phyloP scores from a whole-genome alignment of 1,140 invertebrate genomes.

The Leptestheria dahalacensis region DNA sequence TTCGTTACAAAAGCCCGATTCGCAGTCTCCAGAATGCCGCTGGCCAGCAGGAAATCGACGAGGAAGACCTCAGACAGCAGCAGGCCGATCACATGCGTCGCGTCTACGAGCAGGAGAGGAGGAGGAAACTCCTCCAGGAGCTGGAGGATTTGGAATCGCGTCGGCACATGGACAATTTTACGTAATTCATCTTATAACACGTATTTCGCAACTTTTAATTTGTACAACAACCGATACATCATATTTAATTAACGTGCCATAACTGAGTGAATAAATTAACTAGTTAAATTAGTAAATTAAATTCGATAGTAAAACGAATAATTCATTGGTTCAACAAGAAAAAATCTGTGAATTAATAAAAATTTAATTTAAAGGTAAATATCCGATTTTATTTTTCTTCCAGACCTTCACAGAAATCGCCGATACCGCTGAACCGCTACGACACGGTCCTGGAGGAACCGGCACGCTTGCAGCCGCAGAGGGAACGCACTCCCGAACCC shows the following conservation, averaged over 20 bases:
- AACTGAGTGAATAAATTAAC: too few relatives aligned
- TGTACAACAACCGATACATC: too few relatives aligned
- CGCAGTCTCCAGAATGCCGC: conserved; percentile 62
- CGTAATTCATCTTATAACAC: conserved; percentile 33
- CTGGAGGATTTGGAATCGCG: conserved; percentile 78
- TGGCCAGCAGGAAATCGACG: conserved; percentile 40
- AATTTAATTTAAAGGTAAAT: not conserved
- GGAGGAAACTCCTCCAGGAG: conserved; percentile 75
- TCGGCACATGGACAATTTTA: conserved; percentile 79
- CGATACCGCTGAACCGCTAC: conserved; percentile 80
- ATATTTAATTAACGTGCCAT: too few relatives aligned
- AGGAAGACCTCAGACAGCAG: conserved; percentile 51
- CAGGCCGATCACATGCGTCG: conserved; percentile 80
- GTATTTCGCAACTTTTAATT: not conserved
- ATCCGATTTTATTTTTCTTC: conserved; percentile 19
- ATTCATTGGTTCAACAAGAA: too few relatives aligned
- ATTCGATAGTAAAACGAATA: too few relatives aligned
- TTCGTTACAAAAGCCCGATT: conserved; percentile 76
- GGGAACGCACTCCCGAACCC: conserved; percentile 45
- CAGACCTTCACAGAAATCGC: conserved; percentile 79
- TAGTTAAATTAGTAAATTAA: too few relatives aligned
- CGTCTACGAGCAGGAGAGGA: conserved; percentile 70
- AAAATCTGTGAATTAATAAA: not conserved
- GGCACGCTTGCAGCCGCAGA: conserved; percentile 31
- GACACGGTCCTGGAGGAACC: conserved; percentile 58